These are phyloP conservation scores for Potorous gilbertii DNA, from an alignment of 2,797 vertebrate species.

Conservation along the genomic window DNA sequence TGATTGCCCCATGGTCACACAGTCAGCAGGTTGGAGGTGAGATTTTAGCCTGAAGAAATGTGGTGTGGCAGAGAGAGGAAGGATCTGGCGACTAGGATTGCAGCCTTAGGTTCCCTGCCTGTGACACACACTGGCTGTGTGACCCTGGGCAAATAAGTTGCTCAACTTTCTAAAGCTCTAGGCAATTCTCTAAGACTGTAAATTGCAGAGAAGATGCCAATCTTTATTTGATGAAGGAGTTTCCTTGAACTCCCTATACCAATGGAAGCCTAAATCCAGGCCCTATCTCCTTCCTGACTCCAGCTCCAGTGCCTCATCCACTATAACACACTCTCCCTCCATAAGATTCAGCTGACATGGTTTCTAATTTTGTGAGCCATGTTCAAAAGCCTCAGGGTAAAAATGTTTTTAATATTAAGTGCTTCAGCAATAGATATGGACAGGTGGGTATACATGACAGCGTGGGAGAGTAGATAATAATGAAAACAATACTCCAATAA, in stretches of 20 bases:
- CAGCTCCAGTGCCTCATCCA: background rate
- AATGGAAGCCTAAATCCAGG: background rate
- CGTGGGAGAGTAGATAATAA: background rate
- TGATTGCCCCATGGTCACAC: background rate
- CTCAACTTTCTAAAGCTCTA: background rate
- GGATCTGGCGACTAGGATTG: background rate
- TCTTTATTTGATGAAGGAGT: background rate
- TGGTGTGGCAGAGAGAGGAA: background rate
- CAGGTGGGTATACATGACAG: background rate
- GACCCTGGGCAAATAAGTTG: background rate
- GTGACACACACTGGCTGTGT: background rate
- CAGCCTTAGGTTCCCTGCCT: background rate
- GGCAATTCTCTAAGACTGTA: background rate
- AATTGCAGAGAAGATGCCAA: background rate
- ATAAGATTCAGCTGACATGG: background rate
- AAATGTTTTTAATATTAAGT: background rate
- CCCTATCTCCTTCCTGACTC: background rate
- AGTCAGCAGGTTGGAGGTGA: background rate
- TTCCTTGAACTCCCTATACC: background rate
- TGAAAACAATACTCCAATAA: background rate
- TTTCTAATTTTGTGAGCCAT: background rate
- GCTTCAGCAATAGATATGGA: background rate
- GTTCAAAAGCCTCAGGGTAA: background rate
- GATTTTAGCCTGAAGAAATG: background rate
- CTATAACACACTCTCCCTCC: background rate